These are phyloP conservation scores for Pyxicephalus adspersus DNA, from an alignment of 2,113 vertebrate genomes.

Conservation along the genomic window DNA sequence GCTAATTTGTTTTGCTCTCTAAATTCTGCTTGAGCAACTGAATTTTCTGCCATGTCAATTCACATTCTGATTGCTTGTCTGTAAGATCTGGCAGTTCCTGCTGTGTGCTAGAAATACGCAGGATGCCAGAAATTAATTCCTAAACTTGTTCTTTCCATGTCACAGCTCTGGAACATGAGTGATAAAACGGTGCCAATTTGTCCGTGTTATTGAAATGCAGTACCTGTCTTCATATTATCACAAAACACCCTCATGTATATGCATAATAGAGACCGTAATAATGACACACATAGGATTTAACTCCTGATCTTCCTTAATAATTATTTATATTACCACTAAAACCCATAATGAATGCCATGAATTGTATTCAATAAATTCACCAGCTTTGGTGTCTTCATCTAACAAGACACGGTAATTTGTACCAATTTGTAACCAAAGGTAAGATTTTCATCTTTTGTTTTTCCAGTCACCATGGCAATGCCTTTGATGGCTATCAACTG, in stretches of 20 bases:
- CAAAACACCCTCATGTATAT: too few relatives aligned
- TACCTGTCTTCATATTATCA: neutral
- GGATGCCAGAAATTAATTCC: conserved; percentile 14
- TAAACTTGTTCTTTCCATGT: neutral
- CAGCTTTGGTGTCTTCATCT: conserved; percentile 1
- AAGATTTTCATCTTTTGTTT: conserved; percentile 41
- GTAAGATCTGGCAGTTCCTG: conserved; percentile 9
- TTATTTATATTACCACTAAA: too few relatives aligned
- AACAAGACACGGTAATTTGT: conserved; percentile 14
- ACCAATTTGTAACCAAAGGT: conserved; percentile 32
- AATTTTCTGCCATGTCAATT: conserved; percentile 39
- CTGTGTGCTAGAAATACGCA: conserved; percentile 6
- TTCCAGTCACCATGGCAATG: conserved; percentile 33
- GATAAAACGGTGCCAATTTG: neutral
- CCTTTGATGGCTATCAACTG: conserved; percentile 47
- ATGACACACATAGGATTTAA: neutral
- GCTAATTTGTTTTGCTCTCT: conserved; percentile 38
- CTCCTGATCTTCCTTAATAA: too few relatives aligned
- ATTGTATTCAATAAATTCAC: too few relatives aligned
- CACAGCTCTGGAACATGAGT: neutral
- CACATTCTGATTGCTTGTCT: conserved; percentile 29
- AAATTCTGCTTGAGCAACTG: conserved; percentile 14
- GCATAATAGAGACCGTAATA: neutral
- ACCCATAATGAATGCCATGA: too few relatives aligned
- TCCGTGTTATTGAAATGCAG: neutral